Base-by-base conservation (phyloP, 2,797 vertebrate species). In the Philypnodon macrostomus region DNA sequence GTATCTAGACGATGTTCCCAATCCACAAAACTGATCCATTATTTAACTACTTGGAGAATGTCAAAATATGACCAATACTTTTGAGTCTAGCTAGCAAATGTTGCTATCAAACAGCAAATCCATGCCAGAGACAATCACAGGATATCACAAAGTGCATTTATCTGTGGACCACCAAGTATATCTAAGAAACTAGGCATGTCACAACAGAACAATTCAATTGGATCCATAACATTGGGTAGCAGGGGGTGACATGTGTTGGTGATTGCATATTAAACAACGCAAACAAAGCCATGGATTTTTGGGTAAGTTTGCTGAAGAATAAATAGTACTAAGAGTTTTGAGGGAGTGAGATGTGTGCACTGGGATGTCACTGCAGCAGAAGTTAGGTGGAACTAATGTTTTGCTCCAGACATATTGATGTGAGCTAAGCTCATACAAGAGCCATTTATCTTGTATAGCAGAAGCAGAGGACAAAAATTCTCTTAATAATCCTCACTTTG, bases 221-320 rank as follows among this genome's bases (percentile, higher is more conserved):
- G 36, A 26, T 36, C 33, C 5, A 23, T 55, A 15, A 40, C 29
- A 16, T 35, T 21, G 36, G 13, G 37, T 47, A 30, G 11, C 21
- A 47, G 40, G 57, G 4, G 2, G 14, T 4, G 36, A 9, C 5
- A 4, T 12, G 31, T 30, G 37, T 21, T 38, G 55, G 58, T 61
- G 59, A 21, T 57, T 46, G n/a, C 33, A 63, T 58, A 77, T 71
- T 56, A 63, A 72, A 70, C 56, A 62, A 66, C 35, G 48, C 61
- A 63, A 72, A 77, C 54, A 58, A 51, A 46, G 53, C 62, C 14
- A 59, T 57, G 33, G 52, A 75, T 63, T 72, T 45, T 60, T 62
- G 55, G 59, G 51, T 27, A 53, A 53, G 50, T 61, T 59, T 19
- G 33, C 47, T 23, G 40, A 14, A 39, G 58, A 75, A 81, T 57